phyloP scores from a whole-genome alignment of 2,888 invertebrate genomes.

The Pseudolycoriella hygida region DNA sequence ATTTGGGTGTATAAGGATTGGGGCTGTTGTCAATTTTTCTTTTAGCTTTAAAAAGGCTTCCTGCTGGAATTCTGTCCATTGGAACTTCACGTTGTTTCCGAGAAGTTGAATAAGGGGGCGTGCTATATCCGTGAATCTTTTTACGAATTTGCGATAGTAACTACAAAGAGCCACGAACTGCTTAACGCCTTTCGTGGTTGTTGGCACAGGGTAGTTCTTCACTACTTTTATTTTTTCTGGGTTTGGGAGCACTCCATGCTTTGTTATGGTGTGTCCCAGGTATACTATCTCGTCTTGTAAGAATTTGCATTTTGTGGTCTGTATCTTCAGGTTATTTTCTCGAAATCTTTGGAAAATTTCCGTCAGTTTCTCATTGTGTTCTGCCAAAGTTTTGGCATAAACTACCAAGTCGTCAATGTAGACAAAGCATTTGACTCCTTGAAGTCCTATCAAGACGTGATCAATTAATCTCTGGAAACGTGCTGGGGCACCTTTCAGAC shows the following conservation, averaged over 20 bases:
- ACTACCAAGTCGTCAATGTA: conserved; percentile 7
- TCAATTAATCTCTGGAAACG: conserved; percentile 8
- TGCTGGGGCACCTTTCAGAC: conserved; percentile 6
- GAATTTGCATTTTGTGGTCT: conserved; percentile 15
- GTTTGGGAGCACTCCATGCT: conserved; percentile 3
- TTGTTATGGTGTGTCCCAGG: conserved; percentile 16
- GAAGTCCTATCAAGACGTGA: not conserved
- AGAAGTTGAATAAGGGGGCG: not conserved
- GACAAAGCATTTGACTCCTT: conserved; percentile 2
- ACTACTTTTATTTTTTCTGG: not conserved
- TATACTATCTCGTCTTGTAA: conserved; percentile 11
- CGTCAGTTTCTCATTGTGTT: conserved; percentile 13
- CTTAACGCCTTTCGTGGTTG: not conserved
- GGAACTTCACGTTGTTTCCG: not conserved
- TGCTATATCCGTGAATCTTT: not conserved
- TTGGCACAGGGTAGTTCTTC: not conserved
- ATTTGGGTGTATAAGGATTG: not conserved
- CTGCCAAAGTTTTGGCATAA: conserved; percentile 13
- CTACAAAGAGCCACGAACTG: not conserved
- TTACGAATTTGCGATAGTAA: not conserved
- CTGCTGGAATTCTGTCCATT: not conserved
- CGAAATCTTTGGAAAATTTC: conserved; percentile 13
- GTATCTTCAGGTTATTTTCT: conserved; percentile 13
- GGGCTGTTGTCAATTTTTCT: not conserved
- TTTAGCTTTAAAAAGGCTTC: not conserved